phyloP scores from a whole-genome alignment of 2,888 invertebrate genomes.

The Ischnus inquisitorius region DNA sequence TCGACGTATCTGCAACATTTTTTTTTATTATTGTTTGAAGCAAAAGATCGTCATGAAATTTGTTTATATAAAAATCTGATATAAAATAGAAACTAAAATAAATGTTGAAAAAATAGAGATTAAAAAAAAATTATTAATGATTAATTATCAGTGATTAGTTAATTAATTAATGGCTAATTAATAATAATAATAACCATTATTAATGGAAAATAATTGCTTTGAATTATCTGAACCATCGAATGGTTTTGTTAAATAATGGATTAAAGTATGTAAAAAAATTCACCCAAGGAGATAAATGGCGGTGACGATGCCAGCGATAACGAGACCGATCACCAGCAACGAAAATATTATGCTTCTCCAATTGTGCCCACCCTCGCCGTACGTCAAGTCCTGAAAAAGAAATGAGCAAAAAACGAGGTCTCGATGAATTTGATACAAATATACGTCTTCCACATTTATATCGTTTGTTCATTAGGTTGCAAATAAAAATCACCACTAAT shows the following conservation, averaged over 20 bases:
- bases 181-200: too few relatives aligned
- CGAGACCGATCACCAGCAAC: conserved; percentile 94
- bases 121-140: background rate
- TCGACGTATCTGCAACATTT: conserved; percentile 90
- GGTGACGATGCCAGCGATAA: conserved; percentile 95
- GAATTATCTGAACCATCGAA: background rate
- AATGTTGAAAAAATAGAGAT: background rate
- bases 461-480: background rate
- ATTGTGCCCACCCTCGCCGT: conserved; percentile 93
- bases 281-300: conserved; percentile 95
- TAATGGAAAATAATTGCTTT: background rate
- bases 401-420: conserved; percentile 7
- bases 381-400: conserved; percentile 90
- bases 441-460: background rate
- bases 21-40: conserved; percentile 21
- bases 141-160: background rate
- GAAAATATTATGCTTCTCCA: conserved; percentile 96
- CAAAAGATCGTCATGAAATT: background rate
- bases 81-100: background rate
- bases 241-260: background rate
- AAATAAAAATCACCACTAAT: too few relatives aligned
- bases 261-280: conserved; percentile 76
- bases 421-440: conserved; percentile 21
- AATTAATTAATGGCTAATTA: too few relatives aligned
- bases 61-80: background rate